Evolutionary conservation across 1,140 invertebrate species (phyloP), one percentile per base, ranked within the genome.

Genomic region (Temnothorax curvispinosus): DNA sequence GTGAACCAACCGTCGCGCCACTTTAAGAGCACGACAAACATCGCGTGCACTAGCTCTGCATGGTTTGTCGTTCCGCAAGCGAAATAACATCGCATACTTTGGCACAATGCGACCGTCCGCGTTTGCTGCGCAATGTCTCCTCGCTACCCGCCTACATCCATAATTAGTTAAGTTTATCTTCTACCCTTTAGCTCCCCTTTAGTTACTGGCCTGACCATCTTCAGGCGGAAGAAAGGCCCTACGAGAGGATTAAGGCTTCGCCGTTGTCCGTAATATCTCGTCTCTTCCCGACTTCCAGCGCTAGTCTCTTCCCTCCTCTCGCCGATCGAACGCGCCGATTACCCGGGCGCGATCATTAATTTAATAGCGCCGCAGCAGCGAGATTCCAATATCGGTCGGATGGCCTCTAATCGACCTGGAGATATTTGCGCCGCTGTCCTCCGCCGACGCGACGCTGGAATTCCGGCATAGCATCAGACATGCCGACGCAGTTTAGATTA

Each of bases 351-450:
- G 38, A 52, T 62, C 72, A 92, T 93, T 93, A 92, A 92, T 92
- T 93, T 91, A 92, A 92, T 93, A 91, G 84, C 81, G 58, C 81
- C 81, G 77, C 56, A 85, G 85, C 85, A 82, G 85, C 85, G 87
- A 90, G 82, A 92, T 93, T 94, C 93, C 93, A 92, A 94, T 94
- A 93, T 91, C 91, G 85, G 41, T 21, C 32, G 41, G 32, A 15
- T 69, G 74, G 77, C 15, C 67, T 86, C 74, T 92, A 92, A 94
- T 92, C 89, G 90, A 92, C 85, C 85, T 60, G 35, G 32, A 65
- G 89, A 88, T 90, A 93, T 93, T 89, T 85, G 60, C 47, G 2
- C n/a, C 32, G 18, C 13, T 18, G 41, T 52, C 21, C 35, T 58
- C 21, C 13, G 27, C 18, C 60, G 7, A 11, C 35, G 32, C 60